Percentiles rank a stretch among this genome's conserved stretches.
These are phyloP conservation scores for Leptinotarsa texana DNA, from an alignment of 1,140 invertebrate genomes.

Conservation along the genomic window DNA sequence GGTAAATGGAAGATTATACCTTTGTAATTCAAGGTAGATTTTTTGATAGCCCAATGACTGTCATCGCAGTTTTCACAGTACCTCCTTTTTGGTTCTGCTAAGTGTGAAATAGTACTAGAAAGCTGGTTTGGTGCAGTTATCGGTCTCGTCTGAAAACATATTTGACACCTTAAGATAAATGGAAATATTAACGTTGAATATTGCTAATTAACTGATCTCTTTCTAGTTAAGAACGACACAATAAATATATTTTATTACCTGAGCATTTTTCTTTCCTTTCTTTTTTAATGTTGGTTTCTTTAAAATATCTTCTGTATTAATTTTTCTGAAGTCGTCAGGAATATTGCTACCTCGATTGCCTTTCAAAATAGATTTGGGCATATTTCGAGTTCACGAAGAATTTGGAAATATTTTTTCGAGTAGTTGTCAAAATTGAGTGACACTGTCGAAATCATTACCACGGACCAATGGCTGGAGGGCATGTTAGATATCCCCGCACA, in stretches of 20 bases:
- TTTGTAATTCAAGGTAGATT: constrained; percentile 24
- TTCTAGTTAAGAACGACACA: too few species aligned
- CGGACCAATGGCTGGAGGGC: not conserved
- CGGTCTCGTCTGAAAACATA: not conserved
- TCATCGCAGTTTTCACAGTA: not conserved
- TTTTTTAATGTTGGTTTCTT: not conserved
- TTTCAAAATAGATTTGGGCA: constrained; percentile 3
- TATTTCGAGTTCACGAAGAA: not conserved
- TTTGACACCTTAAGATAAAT: too few species aligned
- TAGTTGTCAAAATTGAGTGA: not conserved
- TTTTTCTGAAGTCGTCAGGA: not conserved
- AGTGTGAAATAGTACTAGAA: not conserved
- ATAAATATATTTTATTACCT: not conserved
- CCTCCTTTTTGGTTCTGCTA: constrained; percentile 10
- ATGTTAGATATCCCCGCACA: too few species aligned
- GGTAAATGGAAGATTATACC: not conserved
- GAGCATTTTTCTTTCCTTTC: not conserved
- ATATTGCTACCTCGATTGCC: not conserved
- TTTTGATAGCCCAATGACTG: constrained; percentile 14
- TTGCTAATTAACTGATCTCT: too few species aligned
- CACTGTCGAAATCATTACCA: not conserved
- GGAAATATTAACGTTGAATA: too few species aligned
- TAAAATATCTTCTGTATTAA: not conserved
- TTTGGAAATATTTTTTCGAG: not conserved
- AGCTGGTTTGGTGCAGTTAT: not conserved